Conservation (phyloP, 2,113 vertebrate genomes). For the Leuciscus idus region DNA sequence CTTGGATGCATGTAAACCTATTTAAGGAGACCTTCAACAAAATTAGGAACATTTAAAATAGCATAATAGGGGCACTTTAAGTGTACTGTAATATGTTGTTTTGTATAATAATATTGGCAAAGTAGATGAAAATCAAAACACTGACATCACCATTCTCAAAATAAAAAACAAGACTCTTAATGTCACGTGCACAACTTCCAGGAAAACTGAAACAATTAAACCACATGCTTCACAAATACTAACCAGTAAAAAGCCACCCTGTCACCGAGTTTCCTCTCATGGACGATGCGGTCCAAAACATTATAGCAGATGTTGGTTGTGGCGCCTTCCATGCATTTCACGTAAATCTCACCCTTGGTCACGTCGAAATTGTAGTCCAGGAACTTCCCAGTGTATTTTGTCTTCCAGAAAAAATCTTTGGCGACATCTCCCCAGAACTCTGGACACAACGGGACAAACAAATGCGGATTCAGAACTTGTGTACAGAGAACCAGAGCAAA, state of each 20-base stretch:
- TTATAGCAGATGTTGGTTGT: constrained; percentile 98
- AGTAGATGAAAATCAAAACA: neutral
- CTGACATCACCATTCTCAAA: neutral
- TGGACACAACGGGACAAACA: constrained; percentile 60
- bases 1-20: too few species aligned
- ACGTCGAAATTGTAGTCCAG: constrained; percentile 95
- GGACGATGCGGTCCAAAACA: constrained; percentile 88
- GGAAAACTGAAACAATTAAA: neutral
- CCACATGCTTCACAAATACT: constrained; percentile 53
- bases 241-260: constrained; percentile 96
- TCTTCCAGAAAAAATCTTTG: constrained; percentile 95
- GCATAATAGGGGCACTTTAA: neutral
- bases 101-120: neutral
- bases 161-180: too few species aligned
- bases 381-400: constrained; percentile 81
- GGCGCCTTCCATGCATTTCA: constrained; percentile 95
- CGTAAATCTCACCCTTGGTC: constrained; percentile 91
- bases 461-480: neutral
- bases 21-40: too few species aligned
- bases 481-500: neutral
- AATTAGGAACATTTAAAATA: too few species aligned
- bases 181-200: neutral
- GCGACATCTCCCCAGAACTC: constrained; percentile 92
- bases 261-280: constrained; percentile 89
- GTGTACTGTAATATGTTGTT: neutral